Conservation (phyloP, 2,113 vertebrate genomes). For the Myanophis thanlyinensis region DNA sequence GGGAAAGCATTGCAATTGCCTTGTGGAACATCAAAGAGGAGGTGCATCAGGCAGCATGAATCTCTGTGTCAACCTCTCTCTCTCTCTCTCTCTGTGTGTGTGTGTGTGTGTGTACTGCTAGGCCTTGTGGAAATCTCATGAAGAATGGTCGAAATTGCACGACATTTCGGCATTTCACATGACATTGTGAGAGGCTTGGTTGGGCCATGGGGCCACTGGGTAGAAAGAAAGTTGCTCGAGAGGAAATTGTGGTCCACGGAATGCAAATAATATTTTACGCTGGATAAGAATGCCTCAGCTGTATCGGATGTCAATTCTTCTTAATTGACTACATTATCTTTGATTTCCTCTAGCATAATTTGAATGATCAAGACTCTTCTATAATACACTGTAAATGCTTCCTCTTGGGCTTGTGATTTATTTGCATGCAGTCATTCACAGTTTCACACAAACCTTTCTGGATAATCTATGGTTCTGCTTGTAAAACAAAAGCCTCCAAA, state of each 20-base stretch:
- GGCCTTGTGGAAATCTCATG: background rate
- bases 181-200: background rate
- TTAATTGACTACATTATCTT: background rate
- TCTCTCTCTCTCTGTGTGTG: no score
- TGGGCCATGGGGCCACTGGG: background rate
- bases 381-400: background rate
- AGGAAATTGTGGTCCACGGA: background rate
- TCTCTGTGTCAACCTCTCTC: background rate
- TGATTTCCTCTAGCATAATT: background rate
- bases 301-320: background rate
- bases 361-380: background rate
- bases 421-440: conserved; percentile 11
- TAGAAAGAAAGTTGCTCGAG: background rate
- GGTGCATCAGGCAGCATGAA: background rate
- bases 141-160: background rate
- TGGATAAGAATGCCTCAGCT: background rate
- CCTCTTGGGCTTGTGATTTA: conserved; percentile 21
- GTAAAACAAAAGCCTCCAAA: conserved; percentile 27
- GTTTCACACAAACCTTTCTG: conserved; percentile 24
- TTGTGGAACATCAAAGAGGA: background rate
- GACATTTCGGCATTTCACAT: background rate
- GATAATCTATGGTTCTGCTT: conserved; percentile 6
- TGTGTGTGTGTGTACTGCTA: no score
- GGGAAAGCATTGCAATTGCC: background rate
- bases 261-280: background rate